phyloP scores from a whole-genome alignment of 1,140 invertebrate species.

The Diachasma alloeum region DNA sequence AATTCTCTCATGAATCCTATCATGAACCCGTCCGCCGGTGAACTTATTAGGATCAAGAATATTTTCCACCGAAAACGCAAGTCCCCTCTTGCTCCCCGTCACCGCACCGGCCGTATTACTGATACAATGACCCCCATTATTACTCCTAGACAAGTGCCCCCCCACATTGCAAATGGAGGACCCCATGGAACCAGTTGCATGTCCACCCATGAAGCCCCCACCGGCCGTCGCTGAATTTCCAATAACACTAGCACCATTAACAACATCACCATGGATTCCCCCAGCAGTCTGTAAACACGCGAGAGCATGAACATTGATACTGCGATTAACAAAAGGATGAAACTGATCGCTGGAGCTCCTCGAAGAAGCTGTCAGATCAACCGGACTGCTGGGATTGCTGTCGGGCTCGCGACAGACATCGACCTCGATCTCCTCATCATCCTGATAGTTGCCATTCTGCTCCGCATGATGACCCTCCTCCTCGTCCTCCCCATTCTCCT shows the following conservation, averaged over 20 bases:
- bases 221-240: neutral
- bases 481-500: constrained; percentile 39
- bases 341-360: constrained; percentile 48
- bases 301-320: constrained; percentile 45
- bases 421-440: constrained; percentile 57
- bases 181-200: constrained; percentile 46
- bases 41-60: constrained; percentile 91
- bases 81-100: constrained; percentile 58
- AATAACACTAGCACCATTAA: constrained; percentile 35
- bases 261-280: constrained; percentile 23
- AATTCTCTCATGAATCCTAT: constrained; percentile 41
- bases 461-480: constrained; percentile 43
- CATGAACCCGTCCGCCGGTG: constrained; percentile 70
- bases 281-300: constrained; percentile 47
- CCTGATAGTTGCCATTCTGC: constrained; percentile 45
- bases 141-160: constrained; percentile 29
- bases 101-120: constrained; percentile 50
- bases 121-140: constrained; percentile 38
- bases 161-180: constrained; percentile 46
- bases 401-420: constrained; percentile 55
- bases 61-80: constrained; percentile 91
- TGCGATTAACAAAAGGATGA: constrained; percentile 45
- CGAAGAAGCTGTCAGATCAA: constrained; percentile 59
- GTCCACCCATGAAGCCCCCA: constrained; percentile 31
- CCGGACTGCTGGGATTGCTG: constrained; percentile 60